Conservation (phyloP, 2,888 invertebrate species). For the Tiliacea aurago region DNA sequence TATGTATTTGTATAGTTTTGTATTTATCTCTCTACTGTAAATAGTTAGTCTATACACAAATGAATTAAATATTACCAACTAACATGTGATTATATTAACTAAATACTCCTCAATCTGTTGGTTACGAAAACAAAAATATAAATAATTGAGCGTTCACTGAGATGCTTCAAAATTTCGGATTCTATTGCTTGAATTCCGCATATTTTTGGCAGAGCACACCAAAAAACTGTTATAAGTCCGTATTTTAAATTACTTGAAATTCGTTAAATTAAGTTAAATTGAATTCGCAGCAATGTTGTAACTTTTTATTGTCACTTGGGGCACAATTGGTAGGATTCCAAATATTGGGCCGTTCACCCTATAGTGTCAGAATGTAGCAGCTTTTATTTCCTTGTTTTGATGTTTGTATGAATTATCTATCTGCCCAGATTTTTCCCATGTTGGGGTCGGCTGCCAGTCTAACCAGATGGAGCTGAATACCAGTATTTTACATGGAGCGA, state of each 20-base stretch:
- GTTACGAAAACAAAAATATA: not conserved
- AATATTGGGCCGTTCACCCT: slow-evolving; percentile 34
- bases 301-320: slow-evolving; percentile 53
- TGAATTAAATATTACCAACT: not conserved
- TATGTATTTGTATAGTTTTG: not conserved
- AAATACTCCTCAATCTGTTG: not conserved
- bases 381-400: slow-evolving; percentile 32
- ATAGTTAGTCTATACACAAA: not conserved
- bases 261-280: slow-evolving; percentile 58
- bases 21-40: not conserved
- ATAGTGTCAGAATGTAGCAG: slow-evolving; percentile 9
- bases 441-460: not conserved
- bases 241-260: slow-evolving; percentile 48
- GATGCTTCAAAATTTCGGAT: not conserved
- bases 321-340: slow-evolving; percentile 57
- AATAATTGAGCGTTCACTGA: not conserved
- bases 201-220: slow-evolving; percentile 25
- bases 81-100: not conserved
- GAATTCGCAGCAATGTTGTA: slow-evolving; percentile 50
- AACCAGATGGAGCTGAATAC: not conserved
- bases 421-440: not conserved
- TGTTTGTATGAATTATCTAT: not conserved
- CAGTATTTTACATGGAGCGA: not conserved
- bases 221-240: slow-evolving; percentile 31
- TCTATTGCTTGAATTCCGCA: not conserved